phyloP scores from a whole-genome alignment of 1,140 invertebrate genomes.

The Papilio polytes region DNA sequence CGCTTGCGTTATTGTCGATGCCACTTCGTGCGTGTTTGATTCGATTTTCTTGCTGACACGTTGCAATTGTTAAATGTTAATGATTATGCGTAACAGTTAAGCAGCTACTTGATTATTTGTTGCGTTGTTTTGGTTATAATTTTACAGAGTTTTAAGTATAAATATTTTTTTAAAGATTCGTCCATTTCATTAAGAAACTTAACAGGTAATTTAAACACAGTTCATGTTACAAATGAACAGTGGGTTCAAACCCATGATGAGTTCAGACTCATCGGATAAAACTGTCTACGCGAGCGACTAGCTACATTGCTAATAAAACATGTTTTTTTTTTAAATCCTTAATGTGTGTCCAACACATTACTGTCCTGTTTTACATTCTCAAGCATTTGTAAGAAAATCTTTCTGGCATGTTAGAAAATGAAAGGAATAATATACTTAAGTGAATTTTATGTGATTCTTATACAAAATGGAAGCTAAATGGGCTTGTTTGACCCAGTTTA shows the following conservation, averaged over 20 bases:
- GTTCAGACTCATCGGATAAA: too few relatives aligned
- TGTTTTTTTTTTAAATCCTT: too few relatives aligned
- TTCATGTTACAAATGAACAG: background rate
- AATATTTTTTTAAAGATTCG: background rate
- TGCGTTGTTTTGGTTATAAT: background rate
- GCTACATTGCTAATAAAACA: too few relatives aligned
- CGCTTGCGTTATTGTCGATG: slow-evolving; percentile 66
- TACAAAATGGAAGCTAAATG: slow-evolving; percentile 25
- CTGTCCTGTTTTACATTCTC: background rate
- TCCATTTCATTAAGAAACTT: background rate
- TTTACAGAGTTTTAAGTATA: background rate
- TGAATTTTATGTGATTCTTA: slow-evolving; percentile 9
- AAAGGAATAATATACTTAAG: slow-evolving; percentile 13
- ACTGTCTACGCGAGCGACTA: too few relatives aligned
- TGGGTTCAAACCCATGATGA: background rate
- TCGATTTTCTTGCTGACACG: slow-evolving; percentile 63
- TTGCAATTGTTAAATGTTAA: slow-evolving; percentile 50
- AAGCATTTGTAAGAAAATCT: background rate
- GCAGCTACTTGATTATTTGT: background rate
- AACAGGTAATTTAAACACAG: background rate
- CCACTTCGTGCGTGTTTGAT: slow-evolving; percentile 74
- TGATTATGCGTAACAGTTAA: slow-evolving; percentile 41
- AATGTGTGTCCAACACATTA: background rate
- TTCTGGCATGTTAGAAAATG: background rate
- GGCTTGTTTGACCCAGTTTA: slow-evolving; percentile 29